Conservation (phyloP, 2,113 vertebrate genomes). For the Raphicerus campestris region DNA sequence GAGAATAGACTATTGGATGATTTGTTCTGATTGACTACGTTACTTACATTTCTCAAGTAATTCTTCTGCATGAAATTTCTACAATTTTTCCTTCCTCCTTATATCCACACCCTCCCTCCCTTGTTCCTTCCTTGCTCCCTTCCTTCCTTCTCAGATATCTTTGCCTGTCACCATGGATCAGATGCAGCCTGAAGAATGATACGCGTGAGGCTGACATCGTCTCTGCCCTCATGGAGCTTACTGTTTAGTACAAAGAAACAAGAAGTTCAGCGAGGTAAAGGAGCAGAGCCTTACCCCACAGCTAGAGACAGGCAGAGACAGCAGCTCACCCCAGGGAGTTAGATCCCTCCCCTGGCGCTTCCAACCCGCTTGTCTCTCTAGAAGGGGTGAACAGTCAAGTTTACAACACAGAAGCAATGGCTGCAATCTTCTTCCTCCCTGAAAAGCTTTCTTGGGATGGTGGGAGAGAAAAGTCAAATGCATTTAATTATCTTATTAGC, state of each 20-base stretch:
- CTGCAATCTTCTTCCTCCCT: not conserved
- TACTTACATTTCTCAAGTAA: not conserved
- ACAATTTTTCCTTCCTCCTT: not conserved
- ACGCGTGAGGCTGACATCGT: not conserved
- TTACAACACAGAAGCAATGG: not conserved
- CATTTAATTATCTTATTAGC: slow-evolving; percentile 54
- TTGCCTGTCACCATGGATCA: not conserved
- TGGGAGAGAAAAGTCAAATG: slow-evolving; percentile 1
- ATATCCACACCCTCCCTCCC: not conserved
- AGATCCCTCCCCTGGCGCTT: not conserved
- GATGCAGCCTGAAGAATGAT: not conserved
- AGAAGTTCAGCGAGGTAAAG: not conserved
- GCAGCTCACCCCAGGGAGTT: not conserved
- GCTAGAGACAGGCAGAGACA: not conserved
- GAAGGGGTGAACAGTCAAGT: not conserved
- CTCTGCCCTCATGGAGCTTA: not conserved
- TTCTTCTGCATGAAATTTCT: not conserved
- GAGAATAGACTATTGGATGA: not conserved
- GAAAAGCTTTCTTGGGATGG: not conserved
- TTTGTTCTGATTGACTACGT: not conserved
- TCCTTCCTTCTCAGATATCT: not conserved
- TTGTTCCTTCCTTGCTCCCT: not conserved
- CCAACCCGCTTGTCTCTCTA: not conserved
- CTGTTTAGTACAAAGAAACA: not conserved
- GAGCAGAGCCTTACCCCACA: not conserved